Base-by-base conservation (phyloP, 2,797 vertebrate species). In the Macrochelys suwanniensis region DNA sequence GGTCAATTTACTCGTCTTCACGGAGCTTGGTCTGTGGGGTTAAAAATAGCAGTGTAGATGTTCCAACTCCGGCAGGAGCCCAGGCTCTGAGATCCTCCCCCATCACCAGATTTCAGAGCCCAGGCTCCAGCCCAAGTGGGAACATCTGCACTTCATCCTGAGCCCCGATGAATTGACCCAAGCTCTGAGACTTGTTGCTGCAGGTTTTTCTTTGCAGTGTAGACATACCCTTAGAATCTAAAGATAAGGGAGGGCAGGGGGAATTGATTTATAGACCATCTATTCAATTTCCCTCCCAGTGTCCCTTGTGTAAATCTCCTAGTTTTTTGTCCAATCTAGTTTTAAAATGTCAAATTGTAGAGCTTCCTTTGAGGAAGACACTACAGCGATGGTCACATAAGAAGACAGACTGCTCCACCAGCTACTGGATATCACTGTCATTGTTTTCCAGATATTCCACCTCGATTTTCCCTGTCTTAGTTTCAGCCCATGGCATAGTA, bases 391-490 rank as follows among this genome's bases (percentile, higher is more conserved):
- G 87, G 23, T 68, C 9, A 45, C 50, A 21, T 9, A 59, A 84
- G 85, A 53, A n/a, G 53, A 51, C 13, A 59, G 53, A 45, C 13
- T 2, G 7, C 0, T 47, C 42, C 56, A n/a, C n/a, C 42, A 19
- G 79, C 7, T 45, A 19, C 76, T 51, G 28, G 56, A 59, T 87
- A 31, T 84, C 59, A 80, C 42, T 26, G 54, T 26, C 49, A 53
- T n/a, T 89, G 76, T n/a, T 10, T 42, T 79, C 45, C 25, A 0
- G 0, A 0, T 88, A 81, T n/a, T 92, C 71, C 4, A 7, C 5
- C 7, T 53, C 33, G 42, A n/a, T 87, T 59, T 26, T 4, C 11
- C 5, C 65, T 59, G 57, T 85, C 54, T 10, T 45, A 28, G 78
- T 81, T 82, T 59, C 49, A 49, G 10, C 49, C 49, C 49, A 49